Base-by-base conservation (phyloP, 1,140 invertebrate species). In the Bombus confusus region DNA sequence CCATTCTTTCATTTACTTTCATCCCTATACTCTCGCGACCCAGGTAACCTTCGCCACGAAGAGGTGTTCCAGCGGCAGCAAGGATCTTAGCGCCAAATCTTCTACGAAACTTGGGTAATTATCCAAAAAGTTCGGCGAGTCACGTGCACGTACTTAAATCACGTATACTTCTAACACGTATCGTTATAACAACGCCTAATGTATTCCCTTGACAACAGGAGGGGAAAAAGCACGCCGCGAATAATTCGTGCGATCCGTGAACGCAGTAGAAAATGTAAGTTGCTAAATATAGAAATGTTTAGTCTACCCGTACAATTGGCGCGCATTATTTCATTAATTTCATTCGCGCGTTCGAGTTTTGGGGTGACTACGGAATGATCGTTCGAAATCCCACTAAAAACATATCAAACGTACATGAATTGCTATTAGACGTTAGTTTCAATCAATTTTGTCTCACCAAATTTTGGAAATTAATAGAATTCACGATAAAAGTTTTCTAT, bases 91-190 rank as follows among this genome's bases (percentile, higher is more conserved):
- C 47, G 57, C 74, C 83, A 91, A 90, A 88, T 80, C 89, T 80
- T n/a, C 78, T 39, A 43, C 47, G 59, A 91, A 92, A 92, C 86
- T 92, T 92, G 86, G 93, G 93, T 94, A 94, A 94, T 92, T 94
- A 92, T 91, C 79, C 80, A 59, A 88, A 80, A 83, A 92, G 78
- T 91, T 92, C 80, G 85, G 28, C 71, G 57, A 71, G 71, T 86
- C 83, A 87, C 87, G 86, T 83, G 74, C 69, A 72, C 79, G 34
- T 69, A 47, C 75, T 88, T 82, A 83, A 75, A 62, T 39, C 64
- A 43, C n/a, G 52, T 69, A 83, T 62, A 37, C 47, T 4, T 52
- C 57, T 69, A 66, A 31, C 8, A 25, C 73, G 66, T 68, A 73
- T 83, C 57, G 43, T 80, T 64, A 39, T 79, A 73, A 86, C 83